These are phyloP conservation scores for Melanotaenia parkinsoni DNA, from an alignment of 2,797 vertebrate genomes.

Conservation along the genomic window DNA sequence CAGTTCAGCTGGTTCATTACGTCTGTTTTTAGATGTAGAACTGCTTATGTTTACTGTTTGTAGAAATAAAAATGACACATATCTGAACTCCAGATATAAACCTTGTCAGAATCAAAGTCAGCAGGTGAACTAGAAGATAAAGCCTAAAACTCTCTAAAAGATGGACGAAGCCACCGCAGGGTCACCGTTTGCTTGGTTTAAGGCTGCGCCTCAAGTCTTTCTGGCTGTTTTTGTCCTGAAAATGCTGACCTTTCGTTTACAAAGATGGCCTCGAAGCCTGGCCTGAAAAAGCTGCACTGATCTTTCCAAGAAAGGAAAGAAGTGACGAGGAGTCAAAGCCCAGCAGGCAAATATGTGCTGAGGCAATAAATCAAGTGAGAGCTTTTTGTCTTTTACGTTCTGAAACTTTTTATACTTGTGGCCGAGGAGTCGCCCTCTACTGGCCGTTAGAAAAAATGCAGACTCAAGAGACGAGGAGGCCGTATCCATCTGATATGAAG, in stretches of 20 bases:
- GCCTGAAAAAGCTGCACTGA: too few relatives aligned
- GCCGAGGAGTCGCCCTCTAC: background rate
- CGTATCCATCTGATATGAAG: too few relatives aligned
- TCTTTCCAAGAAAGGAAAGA: too few relatives aligned
- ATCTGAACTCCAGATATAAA: background rate
- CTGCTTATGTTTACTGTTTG: too few relatives aligned
- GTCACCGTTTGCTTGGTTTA: background rate
- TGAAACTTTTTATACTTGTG: background rate
- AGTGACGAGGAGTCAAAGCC: background rate
- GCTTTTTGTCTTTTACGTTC: too few relatives aligned
- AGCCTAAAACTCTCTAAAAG: background rate
- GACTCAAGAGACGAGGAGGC: background rate
- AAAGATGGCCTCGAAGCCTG: too few relatives aligned
- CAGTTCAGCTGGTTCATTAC: constrained; percentile 25
- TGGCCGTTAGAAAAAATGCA: background rate
- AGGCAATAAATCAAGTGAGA: background rate
- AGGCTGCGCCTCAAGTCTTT: background rate
- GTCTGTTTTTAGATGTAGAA: background rate
- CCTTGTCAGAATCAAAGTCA: background rate
- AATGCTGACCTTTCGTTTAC: too few relatives aligned
- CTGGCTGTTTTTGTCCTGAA: background rate
- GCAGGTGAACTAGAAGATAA: background rate
- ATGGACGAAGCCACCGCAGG: background rate
- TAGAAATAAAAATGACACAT: too few relatives aligned
- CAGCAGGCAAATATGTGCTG: background rate